A percentile compares a stretch with the other conserved stretches of the same genome.
Conservation (phyloP, 2,888 invertebrate species). For the Folsomia manolachei region DNA sequence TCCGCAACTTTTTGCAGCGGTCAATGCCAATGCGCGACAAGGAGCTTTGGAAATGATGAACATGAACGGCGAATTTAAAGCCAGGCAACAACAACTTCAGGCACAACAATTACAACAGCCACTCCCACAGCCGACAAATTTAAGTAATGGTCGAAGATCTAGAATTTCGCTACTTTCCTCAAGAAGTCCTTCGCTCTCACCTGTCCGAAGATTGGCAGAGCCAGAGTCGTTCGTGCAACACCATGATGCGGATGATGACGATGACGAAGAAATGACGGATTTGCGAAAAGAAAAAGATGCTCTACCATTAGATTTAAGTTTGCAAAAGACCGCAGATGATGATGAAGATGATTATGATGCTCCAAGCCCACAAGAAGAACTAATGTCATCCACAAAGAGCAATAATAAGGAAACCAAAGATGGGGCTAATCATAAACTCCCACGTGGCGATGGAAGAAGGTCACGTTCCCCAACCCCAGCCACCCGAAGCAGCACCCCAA, state of each 20-base stretch:
- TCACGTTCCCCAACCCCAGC: slow-evolving; percentile 31
- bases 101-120: slow-evolving; percentile 65
- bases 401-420: slow-evolving; percentile 6
- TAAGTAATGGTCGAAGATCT: slow-evolving; percentile 34
- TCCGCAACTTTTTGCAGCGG: slow-evolving; percentile 46
- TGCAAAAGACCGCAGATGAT: slow-evolving; percentile 31
- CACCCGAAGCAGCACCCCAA: slow-evolving; percentile 23
- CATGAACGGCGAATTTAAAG: slow-evolving; percentile 24
- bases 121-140: slow-evolving; percentile 33
- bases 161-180: slow-evolving; percentile 26
- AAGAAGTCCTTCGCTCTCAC: slow-evolving; percentile 23
- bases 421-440: no score
- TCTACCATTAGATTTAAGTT: slow-evolving; percentile 44
- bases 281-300: slow-evolving; percentile 26
- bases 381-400: background rate
- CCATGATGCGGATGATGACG: slow-evolving; percentile 27
- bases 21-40: slow-evolving; percentile 12
- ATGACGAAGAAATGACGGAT: slow-evolving; percentile 48
- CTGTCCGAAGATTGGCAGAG: background rate
- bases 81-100: slow-evolving; percentile 62
- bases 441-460: slow-evolving; percentile 15
- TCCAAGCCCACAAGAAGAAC: slow-evolving; percentile 1
- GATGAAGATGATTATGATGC: slow-evolving; percentile 17
- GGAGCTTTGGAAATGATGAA: slow-evolving; percentile 13
- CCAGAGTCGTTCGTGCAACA: background rate